phyloP scores from a whole-genome alignment of 2,113 vertebrate species.

The Malurus cyaneus region DNA sequence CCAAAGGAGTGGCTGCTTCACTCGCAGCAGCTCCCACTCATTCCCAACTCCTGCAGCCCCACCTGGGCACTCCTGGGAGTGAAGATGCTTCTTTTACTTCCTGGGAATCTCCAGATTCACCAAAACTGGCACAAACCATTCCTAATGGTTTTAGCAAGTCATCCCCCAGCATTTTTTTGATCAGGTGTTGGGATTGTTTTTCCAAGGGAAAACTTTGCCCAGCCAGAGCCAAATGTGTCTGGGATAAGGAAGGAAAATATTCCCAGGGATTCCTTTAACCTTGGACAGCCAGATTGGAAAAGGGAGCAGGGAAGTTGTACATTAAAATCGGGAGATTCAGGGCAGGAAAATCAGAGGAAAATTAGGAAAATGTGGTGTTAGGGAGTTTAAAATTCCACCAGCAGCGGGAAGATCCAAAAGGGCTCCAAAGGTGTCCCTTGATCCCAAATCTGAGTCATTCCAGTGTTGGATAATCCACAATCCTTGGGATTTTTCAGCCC shows the following conservation, averaged over 20 bases:
- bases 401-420: background rate
- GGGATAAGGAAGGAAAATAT: background rate
- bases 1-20: background rate
- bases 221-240: background rate
- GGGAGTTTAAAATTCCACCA: background rate
- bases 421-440: rapidly evolving
- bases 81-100: background rate
- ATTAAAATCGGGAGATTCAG: background rate
- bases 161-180: background rate
- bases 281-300: background rate
- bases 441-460: background rate
- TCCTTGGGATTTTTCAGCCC: background rate
- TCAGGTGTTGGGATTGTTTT: background rate
- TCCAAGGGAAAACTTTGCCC: background rate
- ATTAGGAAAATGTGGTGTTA: background rate
- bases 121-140: rapidly evolving
- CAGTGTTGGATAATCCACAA: background rate
- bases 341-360: background rate
- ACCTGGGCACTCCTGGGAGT: background rate
- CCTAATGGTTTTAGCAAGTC: background rate
- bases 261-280: background rate
- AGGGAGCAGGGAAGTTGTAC: background rate
- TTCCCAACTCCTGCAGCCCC: background rate
- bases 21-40: background rate
- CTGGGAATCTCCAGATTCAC: background rate